Conservation (phyloP, 2,797 vertebrate genomes). For the Tarsius wallacei region DNA sequence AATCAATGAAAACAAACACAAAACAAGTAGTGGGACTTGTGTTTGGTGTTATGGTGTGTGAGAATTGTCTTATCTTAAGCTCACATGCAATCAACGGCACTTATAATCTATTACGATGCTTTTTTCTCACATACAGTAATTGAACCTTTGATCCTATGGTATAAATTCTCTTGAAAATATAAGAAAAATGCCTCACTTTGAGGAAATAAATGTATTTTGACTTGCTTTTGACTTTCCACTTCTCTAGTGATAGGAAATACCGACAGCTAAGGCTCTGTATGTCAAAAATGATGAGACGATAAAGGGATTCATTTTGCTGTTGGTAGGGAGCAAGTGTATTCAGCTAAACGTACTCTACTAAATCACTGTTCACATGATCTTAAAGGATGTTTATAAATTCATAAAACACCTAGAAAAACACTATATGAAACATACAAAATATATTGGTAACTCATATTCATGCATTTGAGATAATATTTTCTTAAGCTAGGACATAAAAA, state of each 20-base stretch:
- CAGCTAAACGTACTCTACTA: not conserved
- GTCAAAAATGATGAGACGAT: not conserved
- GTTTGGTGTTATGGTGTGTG: not conserved
- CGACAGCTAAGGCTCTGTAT: not conserved
- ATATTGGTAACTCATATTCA: not conserved
- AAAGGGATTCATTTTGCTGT: not conserved
- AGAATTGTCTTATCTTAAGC: not conserved
- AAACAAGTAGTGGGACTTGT: not conserved
- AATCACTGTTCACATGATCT: not conserved
- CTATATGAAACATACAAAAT: not conserved
- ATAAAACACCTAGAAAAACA: not conserved
- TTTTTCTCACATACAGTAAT: not conserved
- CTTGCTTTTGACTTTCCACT: not conserved
- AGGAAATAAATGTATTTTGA: not conserved
- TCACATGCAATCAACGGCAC: not conserved
- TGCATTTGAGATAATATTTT: not conserved
- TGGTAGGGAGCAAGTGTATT: not conserved
- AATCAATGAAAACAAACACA: not conserved
- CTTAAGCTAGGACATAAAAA: not conserved
- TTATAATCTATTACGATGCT: not conserved
- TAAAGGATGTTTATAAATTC: not conserved
- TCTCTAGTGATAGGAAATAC: not conserved
- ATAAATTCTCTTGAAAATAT: not conserved
- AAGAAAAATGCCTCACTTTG: not conserved
- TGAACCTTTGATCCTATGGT: not conserved